phyloP scores from a whole-genome alignment of 2,113 vertebrate species.

The Polypterus bichir region DNA sequence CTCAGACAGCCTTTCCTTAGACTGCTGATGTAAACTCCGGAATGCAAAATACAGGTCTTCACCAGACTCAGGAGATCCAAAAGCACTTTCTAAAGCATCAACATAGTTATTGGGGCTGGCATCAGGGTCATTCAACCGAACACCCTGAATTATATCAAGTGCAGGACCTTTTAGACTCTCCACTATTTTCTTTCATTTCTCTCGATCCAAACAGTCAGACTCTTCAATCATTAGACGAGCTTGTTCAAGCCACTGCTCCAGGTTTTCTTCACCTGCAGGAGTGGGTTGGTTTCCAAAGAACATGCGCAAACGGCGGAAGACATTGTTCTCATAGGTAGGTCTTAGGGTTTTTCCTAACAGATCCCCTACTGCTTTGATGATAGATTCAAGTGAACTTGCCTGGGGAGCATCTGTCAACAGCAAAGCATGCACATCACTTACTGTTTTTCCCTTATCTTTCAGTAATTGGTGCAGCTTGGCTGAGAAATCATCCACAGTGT shows the following conservation, averaged over 20 bases:
- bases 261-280: conserved; percentile 12
- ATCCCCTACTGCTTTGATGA: no score
- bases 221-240: conserved; percentile 15
- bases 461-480: no score
- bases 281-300: conserved; percentile 10
- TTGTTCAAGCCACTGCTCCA: conserved; percentile 17
- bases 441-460: no score
- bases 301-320: neutral
- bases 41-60: conserved; percentile 13
- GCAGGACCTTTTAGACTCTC: conserved; percentile 14
- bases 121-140: conserved; percentile 1
- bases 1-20: neutral
- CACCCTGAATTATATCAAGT: conserved; percentile 8
- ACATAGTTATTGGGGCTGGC: conserved; percentile 7
- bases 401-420: no score
- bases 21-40: conserved; percentile 1
- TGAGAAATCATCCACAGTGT: no score
- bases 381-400: no score
- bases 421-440: no score
- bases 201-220: conserved; percentile 9
- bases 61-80: conserved; percentile 12
- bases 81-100: conserved; percentile 12
- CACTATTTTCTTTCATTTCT: conserved; percentile 9
- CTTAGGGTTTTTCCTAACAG: no score
- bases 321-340: neutral